Evolutionary conservation across 2,797 vertebrate species (phyloP).

Genomic region (Syngnathus rostellatus): DNA sequence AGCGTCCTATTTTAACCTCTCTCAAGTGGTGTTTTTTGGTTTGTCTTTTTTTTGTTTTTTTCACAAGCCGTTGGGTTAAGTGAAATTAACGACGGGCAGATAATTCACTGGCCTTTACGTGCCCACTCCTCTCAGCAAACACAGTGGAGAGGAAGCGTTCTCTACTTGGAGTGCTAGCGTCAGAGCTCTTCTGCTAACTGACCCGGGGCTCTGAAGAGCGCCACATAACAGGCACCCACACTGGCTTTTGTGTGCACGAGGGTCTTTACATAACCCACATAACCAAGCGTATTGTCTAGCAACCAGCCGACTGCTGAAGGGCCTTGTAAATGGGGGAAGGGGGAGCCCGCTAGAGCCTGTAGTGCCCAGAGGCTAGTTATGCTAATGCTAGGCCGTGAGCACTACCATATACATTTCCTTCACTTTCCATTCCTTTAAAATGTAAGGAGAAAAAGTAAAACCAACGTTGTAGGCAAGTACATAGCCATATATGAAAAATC

Average conservation of each 20-base stretch:
- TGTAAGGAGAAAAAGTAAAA: neutral
- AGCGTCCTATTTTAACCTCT: constrained; percentile 56
- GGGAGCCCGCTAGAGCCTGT: constrained; percentile 30
- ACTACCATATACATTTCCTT: neutral
- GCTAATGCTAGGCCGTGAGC: constrained; percentile 48
- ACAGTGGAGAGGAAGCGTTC: constrained; percentile 62
- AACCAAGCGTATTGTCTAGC: constrained; percentile 78
- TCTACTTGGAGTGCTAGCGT: constrained; percentile 65
- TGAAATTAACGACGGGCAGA: constrained; percentile 38
- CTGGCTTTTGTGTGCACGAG: constrained; percentile 75
- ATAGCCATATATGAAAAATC: neutral
- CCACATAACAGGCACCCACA: constrained; percentile 67
- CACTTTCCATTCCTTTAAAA: too few species aligned
- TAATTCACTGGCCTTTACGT: constrained; percentile 38
- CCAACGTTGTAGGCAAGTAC: neutral
- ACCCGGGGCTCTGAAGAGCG: constrained; percentile 68
- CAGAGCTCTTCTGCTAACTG: constrained; percentile 69
- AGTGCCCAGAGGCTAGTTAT: constrained; percentile 55
- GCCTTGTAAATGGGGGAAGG: constrained; percentile 57
- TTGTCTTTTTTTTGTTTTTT: constrained; percentile 7
- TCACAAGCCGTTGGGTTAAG: constrained; percentile 16
- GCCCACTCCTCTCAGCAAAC: constrained; percentile 57
- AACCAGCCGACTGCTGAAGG: constrained; percentile 65
- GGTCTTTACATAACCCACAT: constrained; percentile 78
- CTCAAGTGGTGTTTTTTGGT: constrained; percentile 27